These are phyloP conservation scores for Hemistola chrysoprasaria DNA, from an alignment of 2,888 invertebrate genomes.

Conservation along the genomic window DNA sequence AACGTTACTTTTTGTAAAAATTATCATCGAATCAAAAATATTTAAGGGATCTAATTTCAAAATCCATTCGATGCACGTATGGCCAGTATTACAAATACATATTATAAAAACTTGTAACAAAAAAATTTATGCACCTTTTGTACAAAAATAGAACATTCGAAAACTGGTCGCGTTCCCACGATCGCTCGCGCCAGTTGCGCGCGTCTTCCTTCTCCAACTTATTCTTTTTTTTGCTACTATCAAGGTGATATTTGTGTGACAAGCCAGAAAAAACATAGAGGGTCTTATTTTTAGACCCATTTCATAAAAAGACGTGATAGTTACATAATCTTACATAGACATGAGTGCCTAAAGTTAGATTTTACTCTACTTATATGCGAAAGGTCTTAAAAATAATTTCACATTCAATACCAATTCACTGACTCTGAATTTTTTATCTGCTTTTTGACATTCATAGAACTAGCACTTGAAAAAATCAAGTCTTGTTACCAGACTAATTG, in stretches of 20 bases:
- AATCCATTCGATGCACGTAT: slow-evolving; percentile 54
- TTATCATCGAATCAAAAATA: slow-evolving; percentile 32
- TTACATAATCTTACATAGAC: too few relatives aligned
- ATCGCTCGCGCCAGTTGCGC: slow-evolving; percentile 79
- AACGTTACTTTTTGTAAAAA: slow-evolving; percentile 17
- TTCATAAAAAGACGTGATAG: slow-evolving; percentile 15
- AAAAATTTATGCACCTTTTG: slow-evolving; percentile 80
- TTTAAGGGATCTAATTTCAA: slow-evolving; percentile 60
- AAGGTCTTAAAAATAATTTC: too few relatives aligned
- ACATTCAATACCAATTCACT: background rate
- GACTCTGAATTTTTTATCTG: slow-evolving; percentile 3
- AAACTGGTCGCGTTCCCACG: slow-evolving; percentile 80
- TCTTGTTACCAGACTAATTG: slow-evolving; percentile 27
- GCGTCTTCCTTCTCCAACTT: slow-evolving; percentile 66
- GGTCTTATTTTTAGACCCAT: slow-evolving; percentile 33
- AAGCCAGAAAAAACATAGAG: slow-evolving; percentile 44
- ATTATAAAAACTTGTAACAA: slow-evolving; percentile 61
- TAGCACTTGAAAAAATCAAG: too few relatives aligned
- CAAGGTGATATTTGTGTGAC: slow-evolving; percentile 64
- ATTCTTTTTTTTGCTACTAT: slow-evolving; percentile 60
- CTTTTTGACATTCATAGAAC: slow-evolving; percentile 9
- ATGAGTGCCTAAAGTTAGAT: too few relatives aligned
- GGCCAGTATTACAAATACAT: slow-evolving; percentile 53
- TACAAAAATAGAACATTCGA: slow-evolving; percentile 78
- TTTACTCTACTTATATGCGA: too few relatives aligned